Base-by-base conservation (phyloP, 1,140 invertebrate genomes). In the Drosophila oshimai region DNA sequence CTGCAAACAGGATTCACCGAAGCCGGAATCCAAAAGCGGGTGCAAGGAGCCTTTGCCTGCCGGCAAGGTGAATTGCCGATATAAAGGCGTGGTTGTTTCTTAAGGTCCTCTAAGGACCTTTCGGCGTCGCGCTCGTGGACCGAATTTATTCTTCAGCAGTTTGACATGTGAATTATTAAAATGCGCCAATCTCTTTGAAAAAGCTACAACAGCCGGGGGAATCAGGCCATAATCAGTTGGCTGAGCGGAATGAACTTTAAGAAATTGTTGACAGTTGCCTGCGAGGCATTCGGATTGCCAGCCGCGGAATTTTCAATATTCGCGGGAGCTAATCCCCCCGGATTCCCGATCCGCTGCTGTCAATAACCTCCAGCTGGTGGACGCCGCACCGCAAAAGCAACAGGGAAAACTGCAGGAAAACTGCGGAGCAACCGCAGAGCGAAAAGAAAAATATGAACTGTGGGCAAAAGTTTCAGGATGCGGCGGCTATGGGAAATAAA, bases 381-480 rank as follows among this genome's bases (percentile, higher is more conserved):
- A 18, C 17, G 28, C 20, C 34, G 31, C n/a, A 15, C 42, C 44
- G 29, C 42, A 62, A 41, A 74, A 49, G 50, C 70, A 74, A 50
- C 70, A 46, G 49, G 58, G 49, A 53, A 74, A 71, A 26, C 18
- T 65, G 13, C 26, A 28, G 17, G 41, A 37, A 37, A 51, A 24
- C 36, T 68, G 46, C 61, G 67, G 36, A 13, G n/a, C 22, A 73
- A 26, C 72, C 67, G 54, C 28, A 55, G 46, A 77, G 46, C 54
- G 37, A 47, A 60, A 70, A 65, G 57, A 64, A 77, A 83, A 84
- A 86, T 75, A 80, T 72, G 65, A 80, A 71, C 60, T 68, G 74
- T 44, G 65, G 74, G 67, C 39, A 72, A 72, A 86, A 80, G 71
- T 86, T 86, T 73, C 49, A 17, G 46, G 46, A 44, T 58, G 42